Conservation (phyloP, 2,113 vertebrate genomes). For the Lophotis ruficrista region DNA sequence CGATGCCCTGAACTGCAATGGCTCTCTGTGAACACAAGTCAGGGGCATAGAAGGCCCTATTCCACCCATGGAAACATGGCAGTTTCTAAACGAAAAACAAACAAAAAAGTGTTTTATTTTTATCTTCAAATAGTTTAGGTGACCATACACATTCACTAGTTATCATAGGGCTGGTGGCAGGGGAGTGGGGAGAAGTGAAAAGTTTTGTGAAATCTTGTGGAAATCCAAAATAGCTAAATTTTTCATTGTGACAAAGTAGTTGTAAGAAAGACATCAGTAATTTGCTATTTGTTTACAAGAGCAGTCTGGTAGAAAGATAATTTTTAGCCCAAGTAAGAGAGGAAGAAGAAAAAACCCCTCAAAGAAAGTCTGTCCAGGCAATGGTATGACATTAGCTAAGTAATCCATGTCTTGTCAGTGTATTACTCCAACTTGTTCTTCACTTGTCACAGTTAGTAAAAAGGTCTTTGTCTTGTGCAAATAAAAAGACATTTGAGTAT, state of each 20-base stretch:
- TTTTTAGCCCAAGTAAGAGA: neutral
- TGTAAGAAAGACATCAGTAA: neutral
- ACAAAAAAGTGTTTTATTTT: neutral
- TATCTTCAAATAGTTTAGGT: neutral
- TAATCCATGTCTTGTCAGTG: slow-evolving; percentile 1
- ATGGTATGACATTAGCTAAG: neutral
- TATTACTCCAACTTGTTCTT: neutral
- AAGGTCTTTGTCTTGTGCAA: slow-evolving; percentile 45
- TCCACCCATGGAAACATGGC: neutral
- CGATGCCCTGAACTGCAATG: fast-evolving
- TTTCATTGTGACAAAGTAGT: neutral
- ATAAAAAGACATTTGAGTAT: slow-evolving; percentile 42
- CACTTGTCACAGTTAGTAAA: slow-evolving; percentile 1
- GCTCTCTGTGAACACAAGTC: neutral
- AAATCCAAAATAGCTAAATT: neutral
- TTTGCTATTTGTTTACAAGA: neutral
- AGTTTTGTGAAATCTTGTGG: neutral
- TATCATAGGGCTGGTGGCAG: neutral
- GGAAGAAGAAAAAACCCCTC: neutral
- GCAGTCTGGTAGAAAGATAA: neutral
- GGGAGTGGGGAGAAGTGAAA: neutral
- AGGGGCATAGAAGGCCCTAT: neutral
- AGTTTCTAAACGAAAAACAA: neutral
- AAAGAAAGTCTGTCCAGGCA: neutral
- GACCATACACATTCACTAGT: neutral